Evolutionary conservation across 2,113 vertebrate genomes (phyloP).

Genomic region (Speoplatyrhinus poulsoni): DNA sequence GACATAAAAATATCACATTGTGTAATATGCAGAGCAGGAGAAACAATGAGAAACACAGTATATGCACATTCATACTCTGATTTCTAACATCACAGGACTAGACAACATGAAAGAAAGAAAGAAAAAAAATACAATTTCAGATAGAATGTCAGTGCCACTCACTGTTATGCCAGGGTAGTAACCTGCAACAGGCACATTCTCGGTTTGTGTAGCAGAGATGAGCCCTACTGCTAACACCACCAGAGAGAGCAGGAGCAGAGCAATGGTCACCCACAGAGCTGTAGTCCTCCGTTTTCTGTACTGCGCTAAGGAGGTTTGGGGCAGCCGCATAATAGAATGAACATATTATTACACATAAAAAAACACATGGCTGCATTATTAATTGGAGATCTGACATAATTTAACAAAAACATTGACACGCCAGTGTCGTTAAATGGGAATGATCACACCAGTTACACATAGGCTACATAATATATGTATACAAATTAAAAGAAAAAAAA

Average conservation of each 20-base stretch:
- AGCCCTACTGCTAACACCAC: constrained; percentile 87
- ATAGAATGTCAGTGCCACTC: constrained; percentile 67
- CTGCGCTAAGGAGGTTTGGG: constrained; percentile 64
- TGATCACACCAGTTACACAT: too few species aligned
- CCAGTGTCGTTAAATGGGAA: too few species aligned
- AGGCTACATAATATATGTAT: neutral
- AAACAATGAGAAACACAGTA: neutral
- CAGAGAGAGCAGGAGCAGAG: constrained; percentile 81
- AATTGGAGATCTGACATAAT: too few species aligned
- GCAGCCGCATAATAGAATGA: neutral
- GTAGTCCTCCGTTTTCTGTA: constrained; percentile 83
- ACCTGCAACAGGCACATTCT: constrained; percentile 88
- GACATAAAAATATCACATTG: neutral
- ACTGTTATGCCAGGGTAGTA: constrained; percentile 94
- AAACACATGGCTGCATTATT: too few species aligned
- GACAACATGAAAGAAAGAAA: neutral
- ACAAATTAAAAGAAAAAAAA: too few species aligned
- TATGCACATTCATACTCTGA: too few species aligned
- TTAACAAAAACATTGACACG: neutral
- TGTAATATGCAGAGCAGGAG: too few species aligned
- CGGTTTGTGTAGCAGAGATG: constrained; percentile 86
- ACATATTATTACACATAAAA: too few species aligned
- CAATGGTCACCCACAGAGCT: constrained; percentile 82
- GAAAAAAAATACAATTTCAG: neutral
- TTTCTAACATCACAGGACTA: neutral